A percentile compares a stretch with the other conserved stretches of the same genome.
Conservation (phyloP, 2,113 vertebrate species). For the Anthoscopus minutus region DNA sequence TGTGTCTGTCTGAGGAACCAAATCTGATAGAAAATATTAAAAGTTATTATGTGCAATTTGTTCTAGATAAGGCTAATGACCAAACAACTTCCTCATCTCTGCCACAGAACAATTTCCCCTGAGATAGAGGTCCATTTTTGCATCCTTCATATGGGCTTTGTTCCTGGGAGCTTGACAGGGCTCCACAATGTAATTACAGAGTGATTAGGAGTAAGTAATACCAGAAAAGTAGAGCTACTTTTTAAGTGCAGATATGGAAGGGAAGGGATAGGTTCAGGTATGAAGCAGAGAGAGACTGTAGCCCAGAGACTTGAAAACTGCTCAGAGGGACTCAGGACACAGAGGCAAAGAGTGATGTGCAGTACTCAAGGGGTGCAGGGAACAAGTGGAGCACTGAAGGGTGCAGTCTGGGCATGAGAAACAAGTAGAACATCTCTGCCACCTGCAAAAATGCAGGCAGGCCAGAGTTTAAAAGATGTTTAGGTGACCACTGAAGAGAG, state of each 20-base stretch:
- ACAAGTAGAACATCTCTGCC: neutral
- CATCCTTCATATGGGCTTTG: neutral
- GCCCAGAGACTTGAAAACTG: neutral
- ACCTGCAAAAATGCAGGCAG: neutral
- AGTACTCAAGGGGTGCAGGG: neutral
- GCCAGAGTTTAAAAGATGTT: neutral
- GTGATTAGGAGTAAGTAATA: slow-evolving; percentile 48
- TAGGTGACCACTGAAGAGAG: neutral
- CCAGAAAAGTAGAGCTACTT: slow-evolving; percentile 1
- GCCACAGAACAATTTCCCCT: neutral
- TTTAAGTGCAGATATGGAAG: neutral
- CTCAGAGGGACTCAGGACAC: neutral
- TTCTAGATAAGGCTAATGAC: slow-evolving; percentile 58
- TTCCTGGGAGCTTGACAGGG: neutral
- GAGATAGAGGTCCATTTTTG: neutral
- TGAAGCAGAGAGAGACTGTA: neutral
- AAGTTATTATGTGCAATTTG: slow-evolving; percentile 62
- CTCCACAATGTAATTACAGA: neutral
- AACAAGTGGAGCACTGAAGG: neutral
- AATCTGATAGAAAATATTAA: slow-evolving; percentile 50
- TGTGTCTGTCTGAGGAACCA: neutral
- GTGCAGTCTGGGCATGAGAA: neutral
- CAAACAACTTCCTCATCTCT: slow-evolving; percentile 40
- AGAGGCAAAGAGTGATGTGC: neutral
- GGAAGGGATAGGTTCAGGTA: neutral